Evolutionary conservation across 2,797 vertebrate species (phyloP), one percentile per base, ranked within the genome.

Genomic region (Thunnus albacares): DNA sequence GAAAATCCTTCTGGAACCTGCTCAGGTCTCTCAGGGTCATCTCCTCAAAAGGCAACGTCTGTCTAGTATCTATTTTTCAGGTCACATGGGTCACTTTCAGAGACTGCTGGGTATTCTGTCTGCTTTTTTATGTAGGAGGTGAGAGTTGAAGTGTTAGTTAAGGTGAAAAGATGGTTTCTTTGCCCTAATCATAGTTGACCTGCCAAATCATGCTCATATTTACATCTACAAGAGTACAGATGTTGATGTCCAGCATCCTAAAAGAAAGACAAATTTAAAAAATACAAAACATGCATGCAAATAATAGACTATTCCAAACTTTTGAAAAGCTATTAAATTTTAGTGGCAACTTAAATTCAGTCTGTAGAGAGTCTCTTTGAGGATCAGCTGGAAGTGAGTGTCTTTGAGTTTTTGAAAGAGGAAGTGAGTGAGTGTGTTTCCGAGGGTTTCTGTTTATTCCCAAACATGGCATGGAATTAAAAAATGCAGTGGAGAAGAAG

Each of bases 401-500:
- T 35, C 13, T 38, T 1, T 12, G 33, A 66, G 56, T 59, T 71
- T 60, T 49, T 22, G 12, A 70, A 61, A 41, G 38, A 51, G 18
- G 47, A 51, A 51, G 18, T 20, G 17, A 51, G 15, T 47, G 45
- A 47, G 13, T 17, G 13, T 4, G 55, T 73, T 74, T 30, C 47
- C 5, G 35, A 53, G 6, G 71, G 1, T 15, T 61, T 66, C 35
- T 49, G 72, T 79, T 51, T 78, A 71, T 74, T 81, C 28, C 86
- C 74, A 62, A 87, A 90, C 59, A 88, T 78, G 82, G 87, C 30
- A 20, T 80, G 82, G 67, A 62, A 65, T 75, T 67, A 62, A 70
- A 81, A 61, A 61, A 64, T 26, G 20, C 51, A n/a, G 35, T 9
- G 45, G 26, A 55, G 53, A 62, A 26, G 58, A 38, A 71, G 77